Evolutionary conservation across 1,140 invertebrate species (phyloP).

Genomic region (Papilio helenus): DNA sequence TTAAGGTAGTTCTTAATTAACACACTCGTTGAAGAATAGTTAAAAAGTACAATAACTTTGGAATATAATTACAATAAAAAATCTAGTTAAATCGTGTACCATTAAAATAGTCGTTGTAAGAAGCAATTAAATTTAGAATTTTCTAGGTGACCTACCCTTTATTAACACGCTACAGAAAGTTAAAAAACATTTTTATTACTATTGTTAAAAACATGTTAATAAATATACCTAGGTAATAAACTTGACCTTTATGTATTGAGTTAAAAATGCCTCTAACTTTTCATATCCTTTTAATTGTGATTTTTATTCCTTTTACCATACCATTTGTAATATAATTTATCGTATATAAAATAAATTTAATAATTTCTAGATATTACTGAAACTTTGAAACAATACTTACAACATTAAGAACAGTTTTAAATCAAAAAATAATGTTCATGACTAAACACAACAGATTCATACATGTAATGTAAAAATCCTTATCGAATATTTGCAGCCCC

Average conservation of each 20-base stretch:
- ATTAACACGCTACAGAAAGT: constrained; percentile 21
- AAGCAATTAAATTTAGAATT: neutral
- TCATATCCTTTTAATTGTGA: neutral
- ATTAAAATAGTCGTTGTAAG: constrained; percentile 7
- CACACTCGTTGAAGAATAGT: neutral
- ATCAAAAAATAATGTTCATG: neutral
- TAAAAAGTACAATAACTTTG: constrained; percentile 11
- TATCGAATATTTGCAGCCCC: constrained; percentile 53
- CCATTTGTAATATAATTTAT: too few species aligned
- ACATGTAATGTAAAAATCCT: constrained; percentile 13
- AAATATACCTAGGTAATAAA: constrained; percentile 1
- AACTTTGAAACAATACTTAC: neutral
- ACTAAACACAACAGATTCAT: neutral
- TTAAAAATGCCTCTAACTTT: neutral
- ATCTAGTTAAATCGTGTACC: neutral
- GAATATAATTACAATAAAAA: constrained; percentile 9
- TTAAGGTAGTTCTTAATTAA: neutral
- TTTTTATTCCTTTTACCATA: neutral
- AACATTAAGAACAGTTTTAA: neutral
- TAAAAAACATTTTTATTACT: constrained; percentile 1
- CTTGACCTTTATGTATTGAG: neutral
- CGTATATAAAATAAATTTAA: too few species aligned
- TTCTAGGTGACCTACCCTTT: constrained; percentile 16
- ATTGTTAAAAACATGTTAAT: constrained; percentile 21
- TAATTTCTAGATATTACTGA: neutral